These are phyloP conservation scores for Stenolophus ochropezus DNA, from an alignment of 2,888 invertebrate genomes.

Conservation along the genomic window DNA sequence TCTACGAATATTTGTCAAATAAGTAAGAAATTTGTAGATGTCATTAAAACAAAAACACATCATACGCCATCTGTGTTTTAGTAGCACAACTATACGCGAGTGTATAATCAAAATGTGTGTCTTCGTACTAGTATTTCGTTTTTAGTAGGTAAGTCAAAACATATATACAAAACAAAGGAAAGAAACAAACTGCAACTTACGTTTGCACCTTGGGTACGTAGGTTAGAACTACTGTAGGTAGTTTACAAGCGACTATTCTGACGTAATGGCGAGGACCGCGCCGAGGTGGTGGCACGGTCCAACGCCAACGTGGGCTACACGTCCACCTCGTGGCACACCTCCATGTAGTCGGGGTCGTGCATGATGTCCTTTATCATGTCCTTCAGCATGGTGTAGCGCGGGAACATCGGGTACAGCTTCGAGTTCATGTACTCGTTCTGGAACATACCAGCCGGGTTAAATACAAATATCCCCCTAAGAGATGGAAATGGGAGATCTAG, in stretches of 20 bases:
- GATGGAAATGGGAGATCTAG: too few relatives aligned
- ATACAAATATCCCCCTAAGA: too few relatives aligned
- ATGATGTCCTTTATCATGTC: slow-evolving; percentile 98
- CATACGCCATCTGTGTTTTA: too few relatives aligned
- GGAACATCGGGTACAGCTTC: slow-evolving; percentile 94
- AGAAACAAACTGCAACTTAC: neutral
- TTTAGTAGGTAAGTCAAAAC: too few relatives aligned
- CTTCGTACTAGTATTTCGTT: too few relatives aligned
- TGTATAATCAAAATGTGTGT: too few relatives aligned
- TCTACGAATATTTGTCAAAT: too few relatives aligned
- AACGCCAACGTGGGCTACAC: slow-evolving; percentile 77
- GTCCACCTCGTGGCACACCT: slow-evolving; percentile 94
- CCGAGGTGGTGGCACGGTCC: slow-evolving; percentile 27
- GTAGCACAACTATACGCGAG: too few relatives aligned
- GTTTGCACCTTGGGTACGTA: neutral
- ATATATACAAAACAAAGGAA: too few relatives aligned
- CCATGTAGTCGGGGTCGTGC: slow-evolving; percentile 97
- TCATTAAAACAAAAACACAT: too few relatives aligned
- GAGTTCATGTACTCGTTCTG: slow-evolving; percentile 87
- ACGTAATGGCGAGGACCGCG: neutral
- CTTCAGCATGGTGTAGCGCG: slow-evolving; percentile 96
- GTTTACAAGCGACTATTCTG: slow-evolving; percentile 4
- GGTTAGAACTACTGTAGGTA: neutral
- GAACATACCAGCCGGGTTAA: too few relatives aligned
- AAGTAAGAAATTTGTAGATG: too few relatives aligned